Percentiles rank a stretch among this genome's conserved stretches.
Conservation (phyloP, 2,113 vertebrate species). For the Puma concolor region DNA sequence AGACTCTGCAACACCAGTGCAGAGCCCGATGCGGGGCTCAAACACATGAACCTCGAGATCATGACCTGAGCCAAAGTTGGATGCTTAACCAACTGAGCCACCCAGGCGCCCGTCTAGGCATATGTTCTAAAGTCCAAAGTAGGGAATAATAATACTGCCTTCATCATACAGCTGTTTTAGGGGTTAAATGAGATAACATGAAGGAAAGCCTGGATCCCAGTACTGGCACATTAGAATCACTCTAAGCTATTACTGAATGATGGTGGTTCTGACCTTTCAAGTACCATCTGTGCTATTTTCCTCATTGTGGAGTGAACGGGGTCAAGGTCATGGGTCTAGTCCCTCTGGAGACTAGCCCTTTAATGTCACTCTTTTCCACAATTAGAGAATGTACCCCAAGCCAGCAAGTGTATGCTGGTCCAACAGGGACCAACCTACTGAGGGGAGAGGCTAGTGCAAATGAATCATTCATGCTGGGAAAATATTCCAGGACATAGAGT, state of each 20-base stretch:
- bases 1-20: no score
- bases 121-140: conserved; percentile 26
- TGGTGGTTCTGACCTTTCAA: not conserved
- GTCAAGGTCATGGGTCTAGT: not conserved
- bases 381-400: not conserved
- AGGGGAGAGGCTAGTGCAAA: not conserved
- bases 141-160: not conserved
- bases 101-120: not conserved
- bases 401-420: not conserved
- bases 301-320: conserved; percentile 3
- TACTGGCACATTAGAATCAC: not conserved
- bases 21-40: no score
- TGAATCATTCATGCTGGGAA: conserved; percentile 15
- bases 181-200: not conserved
- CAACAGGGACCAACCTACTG: not conserved
- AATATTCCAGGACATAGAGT: not conserved
- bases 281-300: not conserved
- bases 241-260: not conserved
- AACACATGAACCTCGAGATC: no score
- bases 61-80: no score
- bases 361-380: not conserved
- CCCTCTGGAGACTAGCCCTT: not conserved
- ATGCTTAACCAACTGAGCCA: no score
- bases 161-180: not conserved
- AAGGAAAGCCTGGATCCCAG: not conserved